Evolutionary conservation across 2,113 vertebrate genomes (phyloP).

Genomic region (Nymphicus hollandicus): DNA sequence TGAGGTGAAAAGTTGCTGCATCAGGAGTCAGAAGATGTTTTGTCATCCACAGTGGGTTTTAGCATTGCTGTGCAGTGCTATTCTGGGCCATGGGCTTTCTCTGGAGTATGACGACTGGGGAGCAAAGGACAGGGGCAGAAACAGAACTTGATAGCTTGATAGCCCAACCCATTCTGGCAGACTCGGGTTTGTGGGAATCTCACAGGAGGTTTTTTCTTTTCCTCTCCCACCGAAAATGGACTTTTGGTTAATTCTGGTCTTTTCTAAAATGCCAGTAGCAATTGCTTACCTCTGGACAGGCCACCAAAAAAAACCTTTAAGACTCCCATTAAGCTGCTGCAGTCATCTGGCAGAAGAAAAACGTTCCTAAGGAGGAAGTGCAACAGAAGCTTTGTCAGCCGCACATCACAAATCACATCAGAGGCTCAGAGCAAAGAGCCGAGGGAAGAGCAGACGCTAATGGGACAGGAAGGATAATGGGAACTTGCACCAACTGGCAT

Average conservation of each 20-base stretch:
- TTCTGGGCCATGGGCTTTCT: neutral
- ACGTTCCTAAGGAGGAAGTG: neutral
- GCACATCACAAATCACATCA: neutral
- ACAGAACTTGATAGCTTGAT: fast-evolving
- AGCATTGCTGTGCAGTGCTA: neutral
- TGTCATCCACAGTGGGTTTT: fast-evolving
- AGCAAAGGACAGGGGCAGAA: neutral
- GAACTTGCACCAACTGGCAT: neutral
- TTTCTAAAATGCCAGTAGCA: neutral
- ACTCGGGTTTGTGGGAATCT: fast-evolving
- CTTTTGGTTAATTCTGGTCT: neutral
- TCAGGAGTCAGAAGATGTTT: neutral
- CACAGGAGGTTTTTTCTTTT: neutral
- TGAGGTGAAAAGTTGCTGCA: neutral
- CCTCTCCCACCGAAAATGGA: neutral
- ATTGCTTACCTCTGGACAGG: neutral
- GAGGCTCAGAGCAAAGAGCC: neutral
- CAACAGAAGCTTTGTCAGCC: constrained; percentile 4
- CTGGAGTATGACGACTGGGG: neutral
- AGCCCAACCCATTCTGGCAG: neutral
- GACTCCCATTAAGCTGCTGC: neutral
- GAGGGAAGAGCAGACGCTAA: neutral
- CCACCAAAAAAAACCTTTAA: neutral
- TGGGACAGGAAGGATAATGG: neutral
- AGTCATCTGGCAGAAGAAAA: neutral